Conservation (phyloP, 2,888 invertebrate species). For the Drosophila demipolita region DNA sequence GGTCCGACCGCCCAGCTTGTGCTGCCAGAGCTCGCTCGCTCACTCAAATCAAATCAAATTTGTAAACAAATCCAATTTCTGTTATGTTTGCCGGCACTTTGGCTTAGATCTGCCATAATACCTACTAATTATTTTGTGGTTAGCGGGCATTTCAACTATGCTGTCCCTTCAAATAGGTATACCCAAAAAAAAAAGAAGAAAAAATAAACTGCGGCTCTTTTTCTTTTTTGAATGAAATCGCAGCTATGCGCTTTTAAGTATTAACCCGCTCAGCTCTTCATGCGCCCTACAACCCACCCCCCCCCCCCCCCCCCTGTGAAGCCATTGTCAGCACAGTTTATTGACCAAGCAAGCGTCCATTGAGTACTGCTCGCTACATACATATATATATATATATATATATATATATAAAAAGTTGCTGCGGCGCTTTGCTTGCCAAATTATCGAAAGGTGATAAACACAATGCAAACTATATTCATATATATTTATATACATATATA, state of each 20-base stretch:
- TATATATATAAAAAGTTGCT: conserved; percentile 36
- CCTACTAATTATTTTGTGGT: conserved; percentile 15
- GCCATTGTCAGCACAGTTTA: conserved; percentile 68
- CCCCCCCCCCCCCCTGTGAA: background rate
- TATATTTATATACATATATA: background rate
- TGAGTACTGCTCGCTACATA: conserved; percentile 22
- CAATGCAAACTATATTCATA: conserved; percentile 4
- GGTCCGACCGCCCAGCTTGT: conserved; percentile 69
- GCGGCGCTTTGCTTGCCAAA: conserved; percentile 51
- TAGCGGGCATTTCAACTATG: conserved; percentile 7
- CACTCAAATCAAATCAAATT: too few species aligned
- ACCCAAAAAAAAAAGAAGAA: background rate
- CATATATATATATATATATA: background rate
- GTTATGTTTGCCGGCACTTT: conserved; percentile 3
- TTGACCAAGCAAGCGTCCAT: conserved; percentile 58
- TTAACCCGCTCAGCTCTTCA: background rate
- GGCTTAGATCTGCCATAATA: background rate
- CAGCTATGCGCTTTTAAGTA: conserved; percentile 50
- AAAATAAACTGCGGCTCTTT: conserved; percentile 34
- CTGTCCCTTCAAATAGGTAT: conserved; percentile 22
- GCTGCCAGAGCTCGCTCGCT: background rate
- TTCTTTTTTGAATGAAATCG: conserved; percentile 66
- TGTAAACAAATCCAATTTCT: conserved; percentile 51
- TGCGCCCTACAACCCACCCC: too few species aligned
- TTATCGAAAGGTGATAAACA: conserved; percentile 45